Evolutionary conservation across 2,797 vertebrate species (phyloP).

Genomic region (Crypturellus tataupa): DNA sequence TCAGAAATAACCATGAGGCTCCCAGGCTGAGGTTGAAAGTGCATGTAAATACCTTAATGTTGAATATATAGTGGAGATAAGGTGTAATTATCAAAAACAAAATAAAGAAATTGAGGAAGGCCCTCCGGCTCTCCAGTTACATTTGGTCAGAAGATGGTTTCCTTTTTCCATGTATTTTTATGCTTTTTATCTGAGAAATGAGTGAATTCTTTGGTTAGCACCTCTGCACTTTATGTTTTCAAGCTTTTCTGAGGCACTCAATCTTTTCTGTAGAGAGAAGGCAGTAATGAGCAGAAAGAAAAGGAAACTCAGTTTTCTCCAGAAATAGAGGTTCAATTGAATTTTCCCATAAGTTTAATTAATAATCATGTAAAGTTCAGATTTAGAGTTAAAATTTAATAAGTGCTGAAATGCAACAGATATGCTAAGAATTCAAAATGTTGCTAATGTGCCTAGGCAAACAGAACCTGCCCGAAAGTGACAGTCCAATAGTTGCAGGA

Average conservation of each 20-base stretch:
- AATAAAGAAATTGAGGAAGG: slow-evolving; percentile 40
- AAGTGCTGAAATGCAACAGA: not conserved
- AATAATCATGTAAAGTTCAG: not conserved
- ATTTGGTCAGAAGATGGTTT: not conserved
- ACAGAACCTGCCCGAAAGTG: not conserved
- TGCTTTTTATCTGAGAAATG: not conserved
- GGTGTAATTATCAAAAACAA: slow-evolving; percentile 55
- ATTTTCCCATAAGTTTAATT: not conserved
- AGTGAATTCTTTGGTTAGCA: not conserved
- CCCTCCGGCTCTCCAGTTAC: not conserved
- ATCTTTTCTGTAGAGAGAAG: not conserved
- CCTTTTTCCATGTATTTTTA: not conserved
- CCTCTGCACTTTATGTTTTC: not conserved
- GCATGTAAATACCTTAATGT: slow-evolving; percentile 37
- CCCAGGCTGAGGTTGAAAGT: slow-evolving; percentile 56
- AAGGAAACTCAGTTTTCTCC: not conserved
- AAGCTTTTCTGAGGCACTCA: not conserved
- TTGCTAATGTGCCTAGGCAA: not conserved
- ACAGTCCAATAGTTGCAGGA: accelerated
- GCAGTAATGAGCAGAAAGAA: accelerated
- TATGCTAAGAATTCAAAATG: not conserved
- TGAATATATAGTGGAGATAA: not conserved
- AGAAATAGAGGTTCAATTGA: not conserved
- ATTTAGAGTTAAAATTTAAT: not conserved
- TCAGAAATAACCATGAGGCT: not conserved